Percentiles rank a stretch among this genome's conserved stretches.
phyloP scores from a whole-genome alignment of 2,113 vertebrate genomes.

The Eulemur rufifrons region DNA sequence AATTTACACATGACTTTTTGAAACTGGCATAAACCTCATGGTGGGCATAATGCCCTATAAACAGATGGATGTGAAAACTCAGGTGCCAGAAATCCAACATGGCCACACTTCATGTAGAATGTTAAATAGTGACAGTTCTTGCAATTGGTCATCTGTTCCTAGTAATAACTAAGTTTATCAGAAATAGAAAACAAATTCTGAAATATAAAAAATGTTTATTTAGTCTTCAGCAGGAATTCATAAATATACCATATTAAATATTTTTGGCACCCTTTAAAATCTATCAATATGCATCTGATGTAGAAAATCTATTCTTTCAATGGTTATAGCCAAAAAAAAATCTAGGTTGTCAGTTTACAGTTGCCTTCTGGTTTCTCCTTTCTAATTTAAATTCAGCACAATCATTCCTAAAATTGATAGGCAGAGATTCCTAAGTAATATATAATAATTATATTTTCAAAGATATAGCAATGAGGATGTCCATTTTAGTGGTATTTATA shows the following conservation, averaged over 20 bases:
- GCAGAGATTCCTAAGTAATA: conserved; percentile 2
- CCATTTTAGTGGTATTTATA: conserved; percentile 29
- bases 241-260: conserved; percentile 17
- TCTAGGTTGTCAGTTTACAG: background rate
- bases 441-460: background rate
- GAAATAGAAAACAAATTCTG: conserved; percentile 43
- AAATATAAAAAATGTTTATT: conserved; percentile 30
- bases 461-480: background rate
- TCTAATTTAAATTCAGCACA: conserved; percentile 1
- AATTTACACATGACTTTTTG: conserved; percentile 37
- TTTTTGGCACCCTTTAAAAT: conserved; percentile 13
- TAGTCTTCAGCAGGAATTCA: background rate
- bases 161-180: conserved; percentile 19
- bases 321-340: background rate
- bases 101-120: background rate
- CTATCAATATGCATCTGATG: background rate
- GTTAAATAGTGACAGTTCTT: conserved; percentile 6
- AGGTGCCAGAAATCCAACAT: conserved; percentile 51
- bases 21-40: background rate
- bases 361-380: background rate
- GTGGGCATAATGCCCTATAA: conserved; percentile 37
- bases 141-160: conserved; percentile 14
- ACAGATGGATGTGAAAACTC: conserved; percentile 54
- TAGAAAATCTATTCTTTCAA: background rate
- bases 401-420: conserved; percentile 25